Evolutionary conservation across 2,888 invertebrate species (phyloP), one percentile per base, ranked within the genome.

Genomic region (Caenorhabditis drosophilae): DNA sequence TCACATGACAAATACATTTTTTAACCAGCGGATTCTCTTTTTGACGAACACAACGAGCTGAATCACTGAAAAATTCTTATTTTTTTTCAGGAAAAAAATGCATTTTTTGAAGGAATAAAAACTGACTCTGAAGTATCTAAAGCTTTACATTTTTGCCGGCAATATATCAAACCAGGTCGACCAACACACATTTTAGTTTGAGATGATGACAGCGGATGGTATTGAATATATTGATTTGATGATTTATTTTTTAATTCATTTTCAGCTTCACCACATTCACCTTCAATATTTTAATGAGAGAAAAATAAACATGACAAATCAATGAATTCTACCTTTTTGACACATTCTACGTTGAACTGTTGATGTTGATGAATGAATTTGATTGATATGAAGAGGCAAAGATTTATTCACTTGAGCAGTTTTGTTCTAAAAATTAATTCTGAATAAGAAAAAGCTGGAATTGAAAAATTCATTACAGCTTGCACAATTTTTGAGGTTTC

Each of bases 1-100:
- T 49, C 6, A 70, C 61, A 23, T 66, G 66, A 45, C 75, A 75
- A n/a, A 75, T 62, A 46, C 75, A 75, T 22, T 67, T 59, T 49
- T 70, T 71, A 20, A 56, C 45, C 18, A 70, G 54, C 9, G 72
- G 71, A 52, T 66, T 68, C n/a, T 71, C 73, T 15, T 50, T 23
- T 61, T 75, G 71, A 1, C 71, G 62, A 4, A 75, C 40, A 55
- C 75, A 75, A 6, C 66, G 51, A 0, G 73, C 70, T 11, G 58
- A 58, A 16, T 45, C 46, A 34, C 72, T 75, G 47, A 18, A 67
- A 51, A 20, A 2, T 4, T 12, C 4, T 36, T 41, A 9, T 18
- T n/a, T 4, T 42, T 42, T n/a, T n/a, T 20, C 20, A 15, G 4
- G 36, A 12, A 36, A 12, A n/a, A 36, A n/a, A 6, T 31, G 7